phyloP scores from a whole-genome alignment of 2,113 vertebrate species.

The Cavia porcellus region DNA sequence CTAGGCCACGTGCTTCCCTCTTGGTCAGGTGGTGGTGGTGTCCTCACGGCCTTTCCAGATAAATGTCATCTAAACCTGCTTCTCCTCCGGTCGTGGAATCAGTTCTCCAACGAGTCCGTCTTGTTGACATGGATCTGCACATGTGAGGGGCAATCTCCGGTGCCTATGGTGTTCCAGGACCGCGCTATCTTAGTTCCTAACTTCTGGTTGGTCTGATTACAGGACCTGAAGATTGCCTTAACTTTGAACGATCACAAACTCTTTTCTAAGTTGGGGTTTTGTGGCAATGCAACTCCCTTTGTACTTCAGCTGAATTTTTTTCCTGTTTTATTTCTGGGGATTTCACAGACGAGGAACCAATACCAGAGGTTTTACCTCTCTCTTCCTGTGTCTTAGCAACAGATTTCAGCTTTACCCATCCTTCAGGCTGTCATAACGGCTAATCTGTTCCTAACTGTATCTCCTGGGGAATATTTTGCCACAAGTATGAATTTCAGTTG shows the following conservation, averaged over 20 bases:
- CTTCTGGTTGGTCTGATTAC: not conserved
- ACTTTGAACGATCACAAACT: slow-evolving; percentile 19
- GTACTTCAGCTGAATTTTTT: slow-evolving; percentile 14
- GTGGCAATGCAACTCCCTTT: not conserved
- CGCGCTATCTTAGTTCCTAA: not conserved
- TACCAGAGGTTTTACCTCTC: not conserved
- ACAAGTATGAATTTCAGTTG: slow-evolving; percentile 13
- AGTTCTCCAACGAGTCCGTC: not conserved
- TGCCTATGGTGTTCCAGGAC: not conserved
- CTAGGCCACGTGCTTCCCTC: not conserved
- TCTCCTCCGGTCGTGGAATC: not conserved
- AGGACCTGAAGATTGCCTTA: not conserved
- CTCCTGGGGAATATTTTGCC: not conserved
- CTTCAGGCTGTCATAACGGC: not conserved
- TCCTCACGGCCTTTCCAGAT: not conserved
- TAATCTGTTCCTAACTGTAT: not conserved
- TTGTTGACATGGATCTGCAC: not conserved
- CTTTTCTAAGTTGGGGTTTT: slow-evolving; percentile 3
- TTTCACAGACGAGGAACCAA: slow-evolving; percentile 18
- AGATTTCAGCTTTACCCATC: slow-evolving; percentile 43
- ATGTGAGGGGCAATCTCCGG: not conserved
- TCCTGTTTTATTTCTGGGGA: not conserved
- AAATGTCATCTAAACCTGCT: not conserved
- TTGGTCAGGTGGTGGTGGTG: not conserved
- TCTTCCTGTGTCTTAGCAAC: slow-evolving; percentile 57